phyloP scores from a whole-genome alignment of 2,797 vertebrate genomes.

The Spinus olivaceus region DNA sequence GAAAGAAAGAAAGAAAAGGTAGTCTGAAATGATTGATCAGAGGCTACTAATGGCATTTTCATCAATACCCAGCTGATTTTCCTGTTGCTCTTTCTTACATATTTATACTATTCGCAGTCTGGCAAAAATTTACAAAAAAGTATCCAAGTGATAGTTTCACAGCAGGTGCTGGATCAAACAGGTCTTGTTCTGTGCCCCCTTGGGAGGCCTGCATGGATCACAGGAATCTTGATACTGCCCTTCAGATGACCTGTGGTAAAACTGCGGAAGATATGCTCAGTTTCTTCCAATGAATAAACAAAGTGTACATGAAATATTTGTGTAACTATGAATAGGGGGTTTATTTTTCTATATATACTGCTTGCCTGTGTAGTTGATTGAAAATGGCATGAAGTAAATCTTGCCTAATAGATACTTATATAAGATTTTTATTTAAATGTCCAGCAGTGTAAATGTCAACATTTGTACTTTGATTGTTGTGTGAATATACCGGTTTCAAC shows the following conservation, averaged over 20 bases:
- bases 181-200: slow-evolving; percentile 87
- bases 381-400: slow-evolving; percentile 73
- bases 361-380: slow-evolving; percentile 68
- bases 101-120: slow-evolving; percentile 77
- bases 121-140: slow-evolving; percentile 82
- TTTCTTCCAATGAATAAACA: slow-evolving; percentile 84
- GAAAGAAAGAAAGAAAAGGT: not conserved
- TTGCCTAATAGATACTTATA: slow-evolving; percentile 74
- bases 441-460: slow-evolving; percentile 52
- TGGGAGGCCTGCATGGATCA: slow-evolving; percentile 84
- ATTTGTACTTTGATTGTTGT: slow-evolving; percentile 65
- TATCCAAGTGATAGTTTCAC: slow-evolving; percentile 90
- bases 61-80: slow-evolving; percentile 70
- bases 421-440: slow-evolving; percentile 71
- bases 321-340: slow-evolving; percentile 70
- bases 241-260: slow-evolving; percentile 89
- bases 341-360: slow-evolving; percentile 68
- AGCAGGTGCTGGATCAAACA: slow-evolving; percentile 96
- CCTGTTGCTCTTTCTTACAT: slow-evolving; percentile 73
- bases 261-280: slow-evolving; percentile 86
- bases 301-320: slow-evolving; percentile 75
- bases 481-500: slow-evolving; percentile 49
- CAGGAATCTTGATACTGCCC: slow-evolving; percentile 87
- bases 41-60: slow-evolving; percentile 58
- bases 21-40: slow-evolving; percentile 53